Evolutionary conservation across 37 sponge, comb jelly and placozoan genomes (phyloP), one percentile per base, ranked within the genome.

Genomic region (Dysidea cf. avara): DNA sequence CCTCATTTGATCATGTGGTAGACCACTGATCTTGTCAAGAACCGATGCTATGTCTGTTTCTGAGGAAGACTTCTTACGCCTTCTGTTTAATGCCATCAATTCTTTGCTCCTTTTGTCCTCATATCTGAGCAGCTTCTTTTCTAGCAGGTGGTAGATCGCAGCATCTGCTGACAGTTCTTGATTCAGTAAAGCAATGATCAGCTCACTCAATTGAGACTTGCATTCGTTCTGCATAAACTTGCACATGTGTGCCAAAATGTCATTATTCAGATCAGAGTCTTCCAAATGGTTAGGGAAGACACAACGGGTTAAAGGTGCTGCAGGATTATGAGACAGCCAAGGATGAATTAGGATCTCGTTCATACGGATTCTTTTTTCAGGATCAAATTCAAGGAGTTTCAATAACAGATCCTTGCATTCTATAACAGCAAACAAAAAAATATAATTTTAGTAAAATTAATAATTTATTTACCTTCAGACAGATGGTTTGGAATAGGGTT

Each of bases 401-500:
- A 61, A 71, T 51, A 97, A 71, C 31, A 93, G 74, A 52, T 90
- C 92, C 39, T 75, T 87, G 75, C 94, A 93, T 3, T 66, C 90
- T 87, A 58, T 9, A 18, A 56, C 22, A 39, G 64, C 20, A 22
- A 14, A 30, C 9, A 43, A 43, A 12, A 43, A 43, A 12, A 43
- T 43, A 9, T 43, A 43, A 12, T 12, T 43, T 5, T 43, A 43
- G 9, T 43, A 43, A 12, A 43, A 12, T 43, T 43, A 12, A 43
- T 43, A 12, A 43, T 43, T 5, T 20, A 53, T 79, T 56, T 54
- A 95, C 96, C 72, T 34, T 24, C 13, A 22, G 88, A 80, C 1
- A 97, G 68, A 37, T 74, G 56, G 67, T 81, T 80, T 0, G 99
- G 99, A n/a, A 97, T 97, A 25, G 91, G 94, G 46, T 94, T 97